Evolutionary conservation across 2,888 invertebrate species (phyloP).

Genomic region (Corythucha ciliata): DNA sequence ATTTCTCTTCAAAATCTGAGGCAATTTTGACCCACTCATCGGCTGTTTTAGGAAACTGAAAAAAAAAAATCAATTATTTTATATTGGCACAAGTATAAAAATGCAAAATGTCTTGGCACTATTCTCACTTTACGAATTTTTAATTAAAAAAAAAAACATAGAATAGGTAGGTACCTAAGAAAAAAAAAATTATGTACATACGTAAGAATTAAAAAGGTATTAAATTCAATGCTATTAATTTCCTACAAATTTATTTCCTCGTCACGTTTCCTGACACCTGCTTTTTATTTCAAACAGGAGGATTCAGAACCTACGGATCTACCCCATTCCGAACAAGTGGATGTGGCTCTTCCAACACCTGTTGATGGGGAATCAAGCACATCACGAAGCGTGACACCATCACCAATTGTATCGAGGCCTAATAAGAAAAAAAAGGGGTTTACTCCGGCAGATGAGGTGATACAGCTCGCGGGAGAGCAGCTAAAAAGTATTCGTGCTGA

Average conservation of each 20-base stretch:
- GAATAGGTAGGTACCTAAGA: no score
- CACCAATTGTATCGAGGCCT: background rate
- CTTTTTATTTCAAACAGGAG: slow-evolving; percentile 17
- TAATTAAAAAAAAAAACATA: no score
- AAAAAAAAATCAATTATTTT: slow-evolving; percentile 2
- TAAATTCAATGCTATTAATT: no score
- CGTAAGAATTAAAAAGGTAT: no score
- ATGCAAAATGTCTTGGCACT: background rate
- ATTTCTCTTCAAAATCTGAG: slow-evolving; percentile 1
- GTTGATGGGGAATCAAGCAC: slow-evolving; percentile 15
- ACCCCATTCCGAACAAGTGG: slow-evolving; percentile 6
- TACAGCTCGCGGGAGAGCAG: slow-evolving; percentile 21
- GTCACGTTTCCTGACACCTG: background rate
- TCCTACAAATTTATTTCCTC: background rate
- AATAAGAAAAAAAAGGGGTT: slow-evolving; percentile 13
- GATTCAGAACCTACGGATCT: slow-evolving; percentile 19
- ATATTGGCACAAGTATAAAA: background rate
- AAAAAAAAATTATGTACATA: no score
- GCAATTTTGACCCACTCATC: slow-evolving; percentile 5
- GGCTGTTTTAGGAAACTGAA: background rate
- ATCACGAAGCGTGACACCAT: slow-evolving; percentile 23
- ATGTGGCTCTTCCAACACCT: slow-evolving; percentile 15
- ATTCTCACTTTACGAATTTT: no score
- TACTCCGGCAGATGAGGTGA: slow-evolving; percentile 20
- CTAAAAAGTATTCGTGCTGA: slow-evolving; percentile 17